Percentiles rank a stretch among this genome's conserved stretches.
Conservation (phyloP, 2,113 vertebrate genomes). For the Deroptyus accipitrinus region DNA sequence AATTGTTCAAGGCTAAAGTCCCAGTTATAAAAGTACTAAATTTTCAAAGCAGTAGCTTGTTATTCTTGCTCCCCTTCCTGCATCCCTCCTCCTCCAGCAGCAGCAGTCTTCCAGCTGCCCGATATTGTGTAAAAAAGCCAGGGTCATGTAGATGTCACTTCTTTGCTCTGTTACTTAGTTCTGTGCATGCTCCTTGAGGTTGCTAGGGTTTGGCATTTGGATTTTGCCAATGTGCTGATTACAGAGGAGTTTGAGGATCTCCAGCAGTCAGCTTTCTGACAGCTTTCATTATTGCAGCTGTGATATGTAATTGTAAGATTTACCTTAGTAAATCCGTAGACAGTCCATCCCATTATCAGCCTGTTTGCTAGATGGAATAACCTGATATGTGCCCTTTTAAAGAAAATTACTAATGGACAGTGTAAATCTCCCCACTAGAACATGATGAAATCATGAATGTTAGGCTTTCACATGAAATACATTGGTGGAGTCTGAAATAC, state of each 20-base stretch:
- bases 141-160: conserved; percentile 77
- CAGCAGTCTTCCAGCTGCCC: conserved; percentile 68
- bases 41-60: not conserved
- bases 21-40: not conserved
- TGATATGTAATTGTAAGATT: conserved; percentile 65
- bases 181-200: conserved; percentile 67
- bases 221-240: conserved; percentile 81
- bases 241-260: conserved; percentile 75
- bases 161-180: conserved; percentile 26
- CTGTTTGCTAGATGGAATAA: not conserved
- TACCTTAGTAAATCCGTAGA: not conserved
- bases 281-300: conserved; percentile 66
- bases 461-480: not conserved
- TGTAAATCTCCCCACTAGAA: not conserved
- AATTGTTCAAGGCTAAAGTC: not conserved
- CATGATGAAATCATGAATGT: not conserved
- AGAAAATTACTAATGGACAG: not conserved
- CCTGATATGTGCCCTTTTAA: not conserved
- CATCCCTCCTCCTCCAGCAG: not conserved
- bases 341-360: conserved; percentile 23
- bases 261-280: conserved; percentile 50
- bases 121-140: conserved; percentile 64
- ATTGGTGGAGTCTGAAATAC: not conserved
- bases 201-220: conserved; percentile 84
- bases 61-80: not conserved